Base-by-base conservation (phyloP, 1,140 invertebrate species). In the Scaptomyza hsui region DNA sequence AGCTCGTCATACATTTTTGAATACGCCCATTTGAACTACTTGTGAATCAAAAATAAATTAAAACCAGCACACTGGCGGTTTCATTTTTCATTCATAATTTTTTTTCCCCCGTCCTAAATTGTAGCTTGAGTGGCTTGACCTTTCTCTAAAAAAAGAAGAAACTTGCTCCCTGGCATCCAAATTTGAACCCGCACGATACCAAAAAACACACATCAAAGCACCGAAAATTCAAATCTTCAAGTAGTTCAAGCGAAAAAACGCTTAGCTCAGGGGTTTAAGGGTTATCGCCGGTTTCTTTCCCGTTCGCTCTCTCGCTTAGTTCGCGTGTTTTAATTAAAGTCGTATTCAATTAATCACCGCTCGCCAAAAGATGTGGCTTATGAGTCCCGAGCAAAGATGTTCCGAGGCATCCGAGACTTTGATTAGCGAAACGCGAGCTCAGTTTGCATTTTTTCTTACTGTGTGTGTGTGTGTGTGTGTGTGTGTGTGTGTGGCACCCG, bases 261-360 rank as follows among this genome's bases (percentile, higher is more conserved):
- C 13, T 47, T 19, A 16, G 52, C 53, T 56, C 49, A 52, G 37
- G 19, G 19, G 41, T 21, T 32, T 19, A 16, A 21, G 41, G 51
- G 51, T 21, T 51, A 15, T 2, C n/a, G 48, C 29, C 24, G 16
- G 24, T 24, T 32, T 37, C 4, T n/a, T 42, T 24, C 37, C 37
- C 21, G 10, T 4, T 55, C 26, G 5, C 26, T 29, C 26, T 9
- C 37, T 42, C 13, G 26, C 15, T 35, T 32, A 35, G 48, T 59
- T 19, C 39, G 57, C 39, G 59, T 41, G 65, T 85, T 81, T 55
- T 72, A 77, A 85, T 85, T 86, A 86, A 64, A 51, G 51, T 73
- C 72, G 63, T 63, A 76, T 86, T 83, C 76, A 79, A 79, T 79
- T 83, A 81, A 74, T 76, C 37, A 73, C 56, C 32, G 49, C 62